Conservation (phyloP, 1,140 invertebrate species). For the Aphelenchoides fujianensis region DNA sequence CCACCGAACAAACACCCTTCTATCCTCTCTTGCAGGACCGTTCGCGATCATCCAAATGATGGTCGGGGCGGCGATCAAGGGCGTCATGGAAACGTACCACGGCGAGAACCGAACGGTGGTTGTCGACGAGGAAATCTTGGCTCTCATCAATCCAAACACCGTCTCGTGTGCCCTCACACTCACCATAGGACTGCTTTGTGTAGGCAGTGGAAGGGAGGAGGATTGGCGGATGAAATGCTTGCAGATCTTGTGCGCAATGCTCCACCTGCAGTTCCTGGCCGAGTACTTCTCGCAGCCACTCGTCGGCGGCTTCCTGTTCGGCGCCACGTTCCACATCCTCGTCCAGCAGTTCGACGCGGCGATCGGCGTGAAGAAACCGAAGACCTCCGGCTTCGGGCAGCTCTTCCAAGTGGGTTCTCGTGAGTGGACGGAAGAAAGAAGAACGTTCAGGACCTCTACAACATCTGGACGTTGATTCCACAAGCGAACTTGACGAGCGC, state of each 20-base stretch:
- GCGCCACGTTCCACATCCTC: slow-evolving; percentile 47
- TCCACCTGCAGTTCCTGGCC: slow-evolving; percentile 48
- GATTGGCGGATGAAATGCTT: slow-evolving; percentile 32
- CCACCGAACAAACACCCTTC: background rate
- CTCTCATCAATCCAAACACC: slow-evolving; percentile 20
- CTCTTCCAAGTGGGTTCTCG: slow-evolving; percentile 21
- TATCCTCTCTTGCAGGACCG: slow-evolving; percentile 3
- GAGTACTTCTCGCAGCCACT: slow-evolving; percentile 54
- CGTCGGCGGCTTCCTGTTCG: slow-evolving; percentile 51
- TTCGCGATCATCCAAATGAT: slow-evolving; percentile 17
- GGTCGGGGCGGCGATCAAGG: slow-evolving; percentile 13
- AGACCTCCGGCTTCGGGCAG: slow-evolving; percentile 28
- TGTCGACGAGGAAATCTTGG: slow-evolving; percentile 12
- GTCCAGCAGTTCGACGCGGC: slow-evolving; percentile 48
- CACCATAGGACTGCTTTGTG: slow-evolving; percentile 33
- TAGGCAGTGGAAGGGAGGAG: slow-evolving; percentile 6
- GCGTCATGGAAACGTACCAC: slow-evolving; percentile 17
- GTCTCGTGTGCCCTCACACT: slow-evolving; percentile 33
- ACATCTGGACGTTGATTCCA: slow-evolving; percentile 7
- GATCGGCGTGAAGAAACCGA: slow-evolving; percentile 37
- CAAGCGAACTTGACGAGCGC: slow-evolving; percentile 14
- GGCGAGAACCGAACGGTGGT: slow-evolving; percentile 1
- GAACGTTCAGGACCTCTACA: background rate
- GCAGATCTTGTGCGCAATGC: slow-evolving; percentile 25
- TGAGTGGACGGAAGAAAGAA: too few relatives aligned